Evolutionary conservation across 2,113 vertebrate genomes (phyloP), one percentile per base, ranked within the genome.

Genomic region (Crotophaga sulcirostris): DNA sequence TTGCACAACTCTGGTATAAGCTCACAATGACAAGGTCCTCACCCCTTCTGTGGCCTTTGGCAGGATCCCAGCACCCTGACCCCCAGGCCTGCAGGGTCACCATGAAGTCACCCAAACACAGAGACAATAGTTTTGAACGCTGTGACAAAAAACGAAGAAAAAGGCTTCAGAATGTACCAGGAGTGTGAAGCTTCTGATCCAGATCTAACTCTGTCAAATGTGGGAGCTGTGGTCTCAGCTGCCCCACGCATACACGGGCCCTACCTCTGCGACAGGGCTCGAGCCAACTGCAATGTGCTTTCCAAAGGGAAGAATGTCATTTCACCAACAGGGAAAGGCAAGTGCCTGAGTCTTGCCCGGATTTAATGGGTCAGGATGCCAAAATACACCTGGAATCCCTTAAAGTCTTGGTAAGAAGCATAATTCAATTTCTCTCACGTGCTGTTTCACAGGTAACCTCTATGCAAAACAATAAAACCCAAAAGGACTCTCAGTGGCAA

Each of bases 171-270:
- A 91, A 63, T 23, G 13, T 42, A 51, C 16, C 16, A 36, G 42
- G 38, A 56, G n/a, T 2, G 14, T n/a, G 40, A 75, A 55, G 24
- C 17, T 82, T 66, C 81, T 56, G 56, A 79, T 58, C 9, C 54
- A 75, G 34, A 44, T 28, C 52, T 51, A 40, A 34, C 26, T 47
- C 49, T 49, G 69, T 17, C 52, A 51, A 79, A 52, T 11, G 18
- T 44, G 24, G 42, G 52, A 52, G 33, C 47, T 52, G 56, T 34
- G 74, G n/a, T 36, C 63, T n/a, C 58, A 45, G 58, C 13, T 80
- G 55, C 26, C 29, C 24, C 29, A 28, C 2, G 26, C 20, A 12
- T 16, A 36, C 11, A 33, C 0, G 2, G 66, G 60, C 18, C 29
- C 60, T 52, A 19, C 33, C 49, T 55, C 38, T 75, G 60, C 25